Evolutionary conservation across 2,888 invertebrate genomes (phyloP).

Genomic region (Agrotis puta): DNA sequence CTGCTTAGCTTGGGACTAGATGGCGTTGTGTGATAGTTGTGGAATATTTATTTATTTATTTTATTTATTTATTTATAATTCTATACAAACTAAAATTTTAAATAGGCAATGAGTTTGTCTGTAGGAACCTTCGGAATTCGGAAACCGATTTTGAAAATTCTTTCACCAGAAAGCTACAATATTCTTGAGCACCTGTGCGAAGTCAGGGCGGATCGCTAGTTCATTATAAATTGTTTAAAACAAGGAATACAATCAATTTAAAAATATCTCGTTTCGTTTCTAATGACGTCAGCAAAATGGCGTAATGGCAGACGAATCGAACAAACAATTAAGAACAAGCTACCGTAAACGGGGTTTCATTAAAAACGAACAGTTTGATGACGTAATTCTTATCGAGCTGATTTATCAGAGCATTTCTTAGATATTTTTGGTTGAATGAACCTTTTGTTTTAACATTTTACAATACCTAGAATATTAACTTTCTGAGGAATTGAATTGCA

Average conservation of each 20-base stretch:
- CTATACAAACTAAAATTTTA: too few species aligned
- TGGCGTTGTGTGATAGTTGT: too few species aligned
- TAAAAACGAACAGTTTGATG: slow-evolving; percentile 3
- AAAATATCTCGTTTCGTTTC: slow-evolving; percentile 18
- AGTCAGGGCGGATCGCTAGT: too few species aligned
- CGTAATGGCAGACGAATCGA: slow-evolving; percentile 1
- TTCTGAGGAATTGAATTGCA: slow-evolving; percentile 2
- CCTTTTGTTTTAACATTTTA: slow-evolving; percentile 6
- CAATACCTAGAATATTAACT: slow-evolving; percentile 9
- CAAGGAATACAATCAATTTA: neutral
- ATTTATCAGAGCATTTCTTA: slow-evolving; percentile 22
- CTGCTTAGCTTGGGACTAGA: too few species aligned
- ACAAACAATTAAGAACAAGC: neutral
- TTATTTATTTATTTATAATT: too few species aligned
- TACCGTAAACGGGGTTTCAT: neutral
- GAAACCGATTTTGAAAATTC: too few species aligned
- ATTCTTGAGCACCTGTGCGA: too few species aligned
- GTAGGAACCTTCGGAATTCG: too few species aligned
- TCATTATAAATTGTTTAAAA: neutral
- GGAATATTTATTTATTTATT: too few species aligned
- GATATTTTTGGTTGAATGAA: slow-evolving; percentile 35
- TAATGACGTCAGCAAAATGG: slow-evolving; percentile 5
- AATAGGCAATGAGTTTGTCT: too few species aligned
- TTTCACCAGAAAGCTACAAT: too few species aligned
- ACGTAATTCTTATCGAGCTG: slow-evolving; percentile 26